phyloP scores from a whole-genome alignment of 1,140 invertebrate species.

The Brachionus angularis region DNA sequence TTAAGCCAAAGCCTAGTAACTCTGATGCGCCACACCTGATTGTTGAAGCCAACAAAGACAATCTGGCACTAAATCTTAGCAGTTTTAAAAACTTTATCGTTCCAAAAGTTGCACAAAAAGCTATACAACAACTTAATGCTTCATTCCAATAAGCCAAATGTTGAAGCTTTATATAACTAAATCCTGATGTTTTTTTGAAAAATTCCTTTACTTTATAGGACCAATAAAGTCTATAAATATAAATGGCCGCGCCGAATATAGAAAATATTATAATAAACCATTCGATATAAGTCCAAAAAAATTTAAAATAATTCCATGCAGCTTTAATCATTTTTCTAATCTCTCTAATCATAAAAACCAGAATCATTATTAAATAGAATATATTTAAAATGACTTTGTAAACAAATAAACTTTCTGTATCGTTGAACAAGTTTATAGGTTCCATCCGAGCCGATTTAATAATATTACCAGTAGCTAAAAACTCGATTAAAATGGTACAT shows the following conservation, averaged over 20 bases:
- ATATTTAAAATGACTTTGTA: conserved; percentile 56
- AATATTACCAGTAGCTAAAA: conserved; percentile 60
- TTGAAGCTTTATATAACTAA: conserved; percentile 61
- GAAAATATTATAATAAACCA: conserved; percentile 55
- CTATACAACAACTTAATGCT: conserved; percentile 59
- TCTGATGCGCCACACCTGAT: conserved; percentile 51
- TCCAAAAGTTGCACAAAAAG: conserved; percentile 60
- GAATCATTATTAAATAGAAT: conserved; percentile 56
- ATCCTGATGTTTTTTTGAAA: conserved; percentile 59
- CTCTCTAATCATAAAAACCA: conserved; percentile 61
- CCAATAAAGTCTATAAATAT: conserved; percentile 55
- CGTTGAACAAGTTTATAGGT: conserved; percentile 48
- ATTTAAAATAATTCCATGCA: conserved; percentile 51
- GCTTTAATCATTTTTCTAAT: conserved; percentile 48
- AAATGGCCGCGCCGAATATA: conserved; percentile 54
- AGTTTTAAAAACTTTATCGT: conserved; percentile 62
- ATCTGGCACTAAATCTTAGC: conserved; percentile 59
- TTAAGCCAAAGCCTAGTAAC: conserved; percentile 56
- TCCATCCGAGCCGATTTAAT: conserved; percentile 61
- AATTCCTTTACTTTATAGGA: conserved; percentile 51
- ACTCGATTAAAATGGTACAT: conserved; percentile 60
- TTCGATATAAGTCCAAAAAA: conserved; percentile 60
- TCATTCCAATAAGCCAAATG: conserved; percentile 60
- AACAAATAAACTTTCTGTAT: conserved; percentile 51
- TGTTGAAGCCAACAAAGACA: conserved; percentile 54